phyloP scores from a whole-genome alignment of 2,113 vertebrate species.

The Neodon shergylaensis region DNA sequence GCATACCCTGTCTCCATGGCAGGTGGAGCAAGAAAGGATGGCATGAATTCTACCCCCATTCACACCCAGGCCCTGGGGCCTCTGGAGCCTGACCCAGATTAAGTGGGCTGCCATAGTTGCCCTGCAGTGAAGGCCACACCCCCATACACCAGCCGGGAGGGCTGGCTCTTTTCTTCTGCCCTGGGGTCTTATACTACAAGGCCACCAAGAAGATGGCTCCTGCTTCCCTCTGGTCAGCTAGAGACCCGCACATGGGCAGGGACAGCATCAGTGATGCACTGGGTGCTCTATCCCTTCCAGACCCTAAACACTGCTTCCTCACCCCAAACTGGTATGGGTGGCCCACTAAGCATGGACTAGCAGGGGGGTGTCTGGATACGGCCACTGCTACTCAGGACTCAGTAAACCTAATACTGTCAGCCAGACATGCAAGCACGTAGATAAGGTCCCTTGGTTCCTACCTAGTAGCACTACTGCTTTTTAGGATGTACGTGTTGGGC shows the following conservation, averaged over 20 bases:
- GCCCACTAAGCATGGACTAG: background rate
- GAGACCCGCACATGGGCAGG: background rate
- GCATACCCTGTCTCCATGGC: background rate
- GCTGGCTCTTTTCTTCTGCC: background rate
- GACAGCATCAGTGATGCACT: background rate
- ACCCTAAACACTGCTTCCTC: background rate
- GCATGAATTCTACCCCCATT: background rate
- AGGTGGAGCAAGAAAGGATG: background rate
- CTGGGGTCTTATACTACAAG: background rate
- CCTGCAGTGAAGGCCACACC: background rate
- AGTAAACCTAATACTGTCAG: background rate
- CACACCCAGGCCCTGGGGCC: background rate
- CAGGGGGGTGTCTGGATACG: background rate
- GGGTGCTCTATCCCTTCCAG: background rate
- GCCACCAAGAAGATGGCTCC: background rate
- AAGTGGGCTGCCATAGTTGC: background rate
- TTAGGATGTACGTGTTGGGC: background rate
- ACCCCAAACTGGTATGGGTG: background rate
- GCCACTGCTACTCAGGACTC: background rate
- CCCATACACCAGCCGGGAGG: background rate
- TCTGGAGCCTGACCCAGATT: background rate
- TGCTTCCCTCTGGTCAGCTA: background rate
- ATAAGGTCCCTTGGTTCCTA: background rate
- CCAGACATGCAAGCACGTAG: background rate
- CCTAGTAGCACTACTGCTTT: background rate